These are phyloP conservation scores for Pygocentrus nattereri DNA, from an alignment of 2,797 vertebrate genomes.

Conservation along the genomic window DNA sequence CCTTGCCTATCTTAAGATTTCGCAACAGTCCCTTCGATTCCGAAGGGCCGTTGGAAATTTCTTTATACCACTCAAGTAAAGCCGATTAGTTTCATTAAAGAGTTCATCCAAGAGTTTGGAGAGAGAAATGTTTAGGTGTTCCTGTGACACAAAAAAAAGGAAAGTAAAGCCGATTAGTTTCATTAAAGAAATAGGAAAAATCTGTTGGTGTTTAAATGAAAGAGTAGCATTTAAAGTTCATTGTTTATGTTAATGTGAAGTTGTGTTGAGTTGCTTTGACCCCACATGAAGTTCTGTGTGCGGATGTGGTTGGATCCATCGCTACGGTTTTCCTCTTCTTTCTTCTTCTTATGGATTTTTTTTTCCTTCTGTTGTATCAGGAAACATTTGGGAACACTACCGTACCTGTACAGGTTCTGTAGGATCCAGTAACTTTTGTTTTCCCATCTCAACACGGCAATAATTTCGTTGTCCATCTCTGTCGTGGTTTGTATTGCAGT, in stretches of 20 bases:
- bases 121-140: conserved; percentile 1
- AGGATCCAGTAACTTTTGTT: not conserved
- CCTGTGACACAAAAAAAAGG: not conserved
- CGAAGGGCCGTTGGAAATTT: not conserved
- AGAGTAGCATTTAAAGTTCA: conserved; percentile 10
- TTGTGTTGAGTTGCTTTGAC: not conserved
- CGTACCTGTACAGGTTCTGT: not conserved
- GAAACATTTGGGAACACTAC: conserved; percentile 25
- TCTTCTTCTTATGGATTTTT: not conserved
- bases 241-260: conserved; percentile 9
- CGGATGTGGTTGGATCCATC: not conserved
- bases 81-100: no score
- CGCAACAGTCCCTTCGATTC: not conserved
- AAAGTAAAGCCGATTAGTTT: not conserved
- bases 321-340: not conserved
- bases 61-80: not conserved
- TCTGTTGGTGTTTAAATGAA: conserved; percentile 16
- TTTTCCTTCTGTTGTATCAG: not conserved
- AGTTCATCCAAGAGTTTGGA: no score
- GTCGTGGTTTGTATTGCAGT: not conserved
- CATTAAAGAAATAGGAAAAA: not conserved
- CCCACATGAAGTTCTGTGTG: conserved; percentile 8
- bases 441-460: not conserved
- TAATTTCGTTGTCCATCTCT: not conserved
- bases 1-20: not conserved